These are phyloP conservation scores for Drosophila lacertosa DNA, from an alignment of 1,140 invertebrate species.

Conservation along the genomic window DNA sequence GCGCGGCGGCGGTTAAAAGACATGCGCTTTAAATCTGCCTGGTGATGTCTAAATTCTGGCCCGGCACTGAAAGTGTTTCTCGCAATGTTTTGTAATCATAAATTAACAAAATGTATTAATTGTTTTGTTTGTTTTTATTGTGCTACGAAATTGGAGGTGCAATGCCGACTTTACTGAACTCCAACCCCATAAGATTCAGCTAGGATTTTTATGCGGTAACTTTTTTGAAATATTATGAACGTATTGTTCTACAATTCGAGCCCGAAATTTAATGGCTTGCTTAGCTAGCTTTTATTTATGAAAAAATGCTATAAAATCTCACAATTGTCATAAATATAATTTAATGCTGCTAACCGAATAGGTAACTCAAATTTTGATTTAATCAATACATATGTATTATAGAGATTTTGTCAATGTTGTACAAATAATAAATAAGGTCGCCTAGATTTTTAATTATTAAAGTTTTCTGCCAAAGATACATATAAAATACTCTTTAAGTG, in stretches of 20 bases:
- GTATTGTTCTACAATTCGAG: constrained; percentile 33
- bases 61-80: constrained; percentile 72
- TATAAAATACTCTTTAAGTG: no score
- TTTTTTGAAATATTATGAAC: neutral
- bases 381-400: constrained; percentile 3
- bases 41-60: constrained; percentile 78
- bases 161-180: constrained; percentile 55
- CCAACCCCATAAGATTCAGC: constrained; percentile 8
- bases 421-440: no score
- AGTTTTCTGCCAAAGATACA: no score
- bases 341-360: constrained; percentile 50
- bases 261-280: constrained; percentile 4
- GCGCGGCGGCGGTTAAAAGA: constrained; percentile 32
- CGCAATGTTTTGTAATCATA: constrained; percentile 83
- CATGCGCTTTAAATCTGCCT: constrained; percentile 53
- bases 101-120: constrained; percentile 84
- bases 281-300: neutral
- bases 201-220: constrained; percentile 19
- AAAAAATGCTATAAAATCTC: constrained; percentile 43
- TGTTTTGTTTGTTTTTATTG: constrained; percentile 82
- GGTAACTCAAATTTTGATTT: constrained; percentile 35
- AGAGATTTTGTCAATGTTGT: no score
- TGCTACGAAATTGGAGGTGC: constrained; percentile 65
- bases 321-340: constrained; percentile 61
- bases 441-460: no score